Conservation (phyloP, 2,888 invertebrate species). For the Stratiomys singularior region DNA sequence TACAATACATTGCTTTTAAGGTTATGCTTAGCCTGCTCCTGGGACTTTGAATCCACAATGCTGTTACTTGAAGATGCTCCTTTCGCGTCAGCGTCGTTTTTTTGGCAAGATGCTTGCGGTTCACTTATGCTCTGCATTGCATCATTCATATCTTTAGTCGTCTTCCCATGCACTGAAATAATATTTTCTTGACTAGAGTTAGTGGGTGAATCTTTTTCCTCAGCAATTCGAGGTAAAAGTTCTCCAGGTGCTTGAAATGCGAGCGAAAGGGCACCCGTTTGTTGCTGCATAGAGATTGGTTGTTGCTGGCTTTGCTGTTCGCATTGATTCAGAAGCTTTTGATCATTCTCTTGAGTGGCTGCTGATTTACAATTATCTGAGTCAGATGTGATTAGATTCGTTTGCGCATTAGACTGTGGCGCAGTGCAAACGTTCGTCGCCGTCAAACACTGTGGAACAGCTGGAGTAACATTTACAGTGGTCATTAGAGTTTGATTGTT, state of each 20-base stretch:
- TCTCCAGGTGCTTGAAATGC: slow-evolving; percentile 68
- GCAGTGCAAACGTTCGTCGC: background rate
- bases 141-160: no score
- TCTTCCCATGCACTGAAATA: background rate
- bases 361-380: background rate
- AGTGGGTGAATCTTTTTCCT: slow-evolving; percentile 86
- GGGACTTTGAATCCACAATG: no score
- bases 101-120: no score
- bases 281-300: background rate
- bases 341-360: background rate
- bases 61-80: no score
- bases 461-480: slow-evolving; percentile 51
- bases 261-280: slow-evolving; percentile 59
- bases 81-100: no score
- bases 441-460: slow-evolving; percentile 49
- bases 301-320: slow-evolving; percentile 48
- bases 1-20: no score
- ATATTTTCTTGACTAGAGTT: slow-evolving; percentile 61
- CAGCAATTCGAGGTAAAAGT: slow-evolving; percentile 83
- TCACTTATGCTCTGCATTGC: no score
- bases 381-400: background rate
- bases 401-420: background rate
- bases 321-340: slow-evolving; percentile 40
- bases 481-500: slow-evolving; percentile 52
- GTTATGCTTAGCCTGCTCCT: no score